Evolutionary conservation across 92 coral and sea anemone genomes (phyloP).

Genomic region (Pocillopora meandrina): DNA sequence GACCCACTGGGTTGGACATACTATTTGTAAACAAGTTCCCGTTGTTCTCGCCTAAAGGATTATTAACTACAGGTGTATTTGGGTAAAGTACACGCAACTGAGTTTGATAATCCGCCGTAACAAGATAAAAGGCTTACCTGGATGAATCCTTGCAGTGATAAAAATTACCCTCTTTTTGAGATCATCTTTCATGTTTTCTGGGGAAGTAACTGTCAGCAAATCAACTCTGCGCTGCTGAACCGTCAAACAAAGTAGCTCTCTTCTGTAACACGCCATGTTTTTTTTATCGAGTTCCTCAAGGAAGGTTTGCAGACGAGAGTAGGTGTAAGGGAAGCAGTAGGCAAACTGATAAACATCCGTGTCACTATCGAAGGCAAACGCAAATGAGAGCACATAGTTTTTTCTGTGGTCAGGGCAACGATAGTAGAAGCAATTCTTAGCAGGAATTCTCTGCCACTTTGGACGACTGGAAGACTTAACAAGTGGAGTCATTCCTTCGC

Average conservation of each 20-base stretch:
- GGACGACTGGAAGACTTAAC: constrained; percentile 96
- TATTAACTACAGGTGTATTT: too few relatives aligned
- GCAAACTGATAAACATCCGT: constrained; percentile 97
- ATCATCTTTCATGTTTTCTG: constrained; percentile 69
- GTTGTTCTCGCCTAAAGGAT: too few relatives aligned
- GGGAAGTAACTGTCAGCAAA: constrained; percentile 86
- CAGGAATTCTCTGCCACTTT: constrained; percentile 98
- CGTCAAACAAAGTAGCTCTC: constrained; percentile 87
- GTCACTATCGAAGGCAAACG: constrained; percentile 95
- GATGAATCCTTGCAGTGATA: constrained; percentile 96
- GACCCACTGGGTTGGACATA: too few relatives aligned
- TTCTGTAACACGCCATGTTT: constrained; percentile 65
- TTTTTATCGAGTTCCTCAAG: constrained; percentile 78
- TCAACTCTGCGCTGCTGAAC: constrained; percentile 93
- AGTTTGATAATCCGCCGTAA: too few relatives aligned
- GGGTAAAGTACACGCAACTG: too few relatives aligned
- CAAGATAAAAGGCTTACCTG: constrained; percentile 61
- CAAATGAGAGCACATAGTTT: constrained; percentile 96
- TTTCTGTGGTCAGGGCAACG: constrained; percentile 99
- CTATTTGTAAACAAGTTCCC: too few relatives aligned
- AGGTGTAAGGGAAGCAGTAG: constrained; percentile 95
- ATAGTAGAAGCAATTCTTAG: constrained; percentile 96
- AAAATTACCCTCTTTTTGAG: constrained; percentile 83
- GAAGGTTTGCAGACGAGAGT: constrained; percentile 89
- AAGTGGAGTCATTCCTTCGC: constrained; percentile 98